Evolutionary conservation across 2,888 invertebrate genomes (phyloP).

Genomic region (Invenusta paracnida): DNA sequence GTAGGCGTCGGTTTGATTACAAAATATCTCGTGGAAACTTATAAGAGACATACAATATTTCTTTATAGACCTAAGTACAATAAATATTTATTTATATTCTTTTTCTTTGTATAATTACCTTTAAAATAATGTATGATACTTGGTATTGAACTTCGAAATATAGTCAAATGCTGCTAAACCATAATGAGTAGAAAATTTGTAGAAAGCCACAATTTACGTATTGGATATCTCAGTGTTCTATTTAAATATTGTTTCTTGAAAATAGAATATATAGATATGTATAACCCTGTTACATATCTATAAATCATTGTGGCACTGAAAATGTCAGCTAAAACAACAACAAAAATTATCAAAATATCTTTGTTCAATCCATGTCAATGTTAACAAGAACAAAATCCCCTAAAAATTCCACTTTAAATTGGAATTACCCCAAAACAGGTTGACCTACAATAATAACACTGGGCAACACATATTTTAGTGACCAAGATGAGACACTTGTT

Average conservation of each 20-base stretch:
- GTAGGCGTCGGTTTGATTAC: conserved; percentile 12
- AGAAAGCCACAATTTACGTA: neutral
- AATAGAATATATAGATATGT: too few species aligned
- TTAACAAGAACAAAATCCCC: conserved; percentile 5
- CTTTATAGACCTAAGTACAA: too few species aligned
- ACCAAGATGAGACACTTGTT: too few species aligned
- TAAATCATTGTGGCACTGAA: conserved; percentile 12
- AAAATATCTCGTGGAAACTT: conserved; percentile 8
- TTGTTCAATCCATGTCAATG: neutral
- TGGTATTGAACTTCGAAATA: neutral
- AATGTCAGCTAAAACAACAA: neutral
- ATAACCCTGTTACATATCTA: conserved; percentile 13
- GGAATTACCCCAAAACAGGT: too few species aligned
- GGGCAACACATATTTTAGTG: too few species aligned
- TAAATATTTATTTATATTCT: neutral
- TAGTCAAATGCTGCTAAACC: neutral
- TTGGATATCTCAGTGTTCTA: neutral
- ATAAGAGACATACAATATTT: conserved; percentile 11
- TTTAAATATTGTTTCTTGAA: neutral
- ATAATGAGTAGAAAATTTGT: neutral
- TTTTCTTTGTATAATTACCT: conserved; percentile 25
- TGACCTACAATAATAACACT: too few species aligned
- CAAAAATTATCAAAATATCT: conserved; percentile 18
- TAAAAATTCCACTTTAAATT: neutral
- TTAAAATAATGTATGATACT: conserved; percentile 2